Evolutionary conservation across 1,140 invertebrate species (phyloP).

Genomic region (Neomicropteryx cornuta): DNA sequence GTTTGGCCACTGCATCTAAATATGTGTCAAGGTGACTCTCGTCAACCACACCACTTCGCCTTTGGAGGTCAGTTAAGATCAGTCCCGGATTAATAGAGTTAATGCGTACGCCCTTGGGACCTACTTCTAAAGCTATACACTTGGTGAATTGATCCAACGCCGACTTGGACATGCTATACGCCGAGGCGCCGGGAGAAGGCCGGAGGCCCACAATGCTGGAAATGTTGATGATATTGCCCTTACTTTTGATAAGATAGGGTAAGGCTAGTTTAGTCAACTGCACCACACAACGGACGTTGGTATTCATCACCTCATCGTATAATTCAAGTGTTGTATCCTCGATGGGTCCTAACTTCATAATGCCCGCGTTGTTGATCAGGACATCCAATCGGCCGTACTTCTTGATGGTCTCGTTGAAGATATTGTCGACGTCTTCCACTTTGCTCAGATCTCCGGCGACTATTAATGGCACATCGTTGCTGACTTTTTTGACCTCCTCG

Average conservation of each 20-base stretch:
- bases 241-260: slow-evolving; percentile 57
- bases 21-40: slow-evolving; percentile 57
- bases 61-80: slow-evolving; percentile 40
- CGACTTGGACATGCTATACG: slow-evolving; percentile 74
- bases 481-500: slow-evolving; percentile 45
- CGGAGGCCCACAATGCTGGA: slow-evolving; percentile 64
- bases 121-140: slow-evolving; percentile 57
- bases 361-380: slow-evolving; percentile 70
- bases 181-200: slow-evolving; percentile 49
- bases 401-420: slow-evolving; percentile 48
- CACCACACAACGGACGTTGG: slow-evolving; percentile 65
- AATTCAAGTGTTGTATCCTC: slow-evolving; percentile 61
- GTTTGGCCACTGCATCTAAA: slow-evolving; percentile 54
- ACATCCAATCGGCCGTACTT: slow-evolving; percentile 54
- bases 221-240: slow-evolving; percentile 70
- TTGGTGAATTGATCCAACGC: slow-evolving; percentile 73
- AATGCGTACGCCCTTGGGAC: slow-evolving; percentile 49
- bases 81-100: slow-evolving; percentile 68
- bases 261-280: slow-evolving; percentile 64
- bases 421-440: slow-evolving; percentile 48
- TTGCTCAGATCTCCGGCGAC: slow-evolving; percentile 61
- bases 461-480: slow-evolving; percentile 25
- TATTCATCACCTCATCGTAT: slow-evolving; percentile 60
- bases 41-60: slow-evolving; percentile 34
- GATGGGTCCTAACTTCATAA: slow-evolving; percentile 57